Evolutionary conservation across 2,888 invertebrate genomes (phyloP), one percentile per base, ranked within the genome.

Genomic region (Panzeria rudis): DNA sequence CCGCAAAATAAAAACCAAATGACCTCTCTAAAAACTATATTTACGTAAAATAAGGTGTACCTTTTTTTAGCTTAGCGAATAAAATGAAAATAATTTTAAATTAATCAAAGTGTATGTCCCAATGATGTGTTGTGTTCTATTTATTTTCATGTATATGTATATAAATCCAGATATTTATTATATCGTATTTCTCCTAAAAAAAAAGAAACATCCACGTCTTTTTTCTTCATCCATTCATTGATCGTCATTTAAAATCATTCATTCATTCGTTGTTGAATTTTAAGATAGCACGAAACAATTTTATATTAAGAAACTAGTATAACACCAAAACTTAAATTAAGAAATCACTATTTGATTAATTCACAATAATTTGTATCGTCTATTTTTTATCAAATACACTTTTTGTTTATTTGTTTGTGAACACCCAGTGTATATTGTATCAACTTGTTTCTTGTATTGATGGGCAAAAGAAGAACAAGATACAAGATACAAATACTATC

Each of bases 41-140:
- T n/a, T 20, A 17, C 17, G 8, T 50, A 17, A 50, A 20, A 17
- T 50, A 9, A 50, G 20, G 7, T 17, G 17, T 17, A 20, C 6
- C 25, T n/a, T 47, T 50, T 17, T 32, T 13, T 59, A 7, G 11
- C 23, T 15, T 29, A 47, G n/a, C 15, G 32, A 35, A 5, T 73
- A n/a, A 25, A 20, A 47, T 20, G 32, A 17, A 20, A 68, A 68
- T 3, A 50, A 38, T 32, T 59, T 32, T 59, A 6, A 38, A 38
- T 47, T 52, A 59, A 69, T 78, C 50, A 47, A 25, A 41, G n/a
- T 77, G 25, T 71, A 38, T 82, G 82, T 77, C 56, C 64, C 9
- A 61, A 47, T 50, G 35, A 66, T 80, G 35, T 81, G 41, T 44
- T 73, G 41, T 75, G 73, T 59, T 66, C 32, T 66, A 35, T 80